Evolutionary conservation across 2,797 vertebrate species (phyloP).

Genomic region (Enoplosus armatus): DNA sequence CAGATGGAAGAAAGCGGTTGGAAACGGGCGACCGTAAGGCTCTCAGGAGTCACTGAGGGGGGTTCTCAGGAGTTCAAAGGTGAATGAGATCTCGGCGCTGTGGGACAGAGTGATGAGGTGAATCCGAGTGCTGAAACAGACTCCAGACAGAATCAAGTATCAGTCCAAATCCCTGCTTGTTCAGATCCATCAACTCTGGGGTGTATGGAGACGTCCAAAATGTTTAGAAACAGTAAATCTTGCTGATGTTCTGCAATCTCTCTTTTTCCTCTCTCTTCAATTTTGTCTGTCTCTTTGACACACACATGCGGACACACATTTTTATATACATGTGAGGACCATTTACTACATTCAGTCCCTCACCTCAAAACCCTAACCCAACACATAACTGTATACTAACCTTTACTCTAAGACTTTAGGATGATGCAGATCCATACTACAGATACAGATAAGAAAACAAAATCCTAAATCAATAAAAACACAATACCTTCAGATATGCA

Average conservation of each 20-base stretch:
- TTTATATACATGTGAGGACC: not conserved
- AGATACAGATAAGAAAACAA: not conserved
- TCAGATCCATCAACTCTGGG: conserved; percentile 59
- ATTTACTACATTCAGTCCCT: not conserved
- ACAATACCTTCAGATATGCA: not conserved
- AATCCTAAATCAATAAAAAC: not conserved
- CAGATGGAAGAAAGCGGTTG: conserved; percentile 26
- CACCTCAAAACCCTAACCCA: not conserved
- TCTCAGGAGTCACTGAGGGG: conserved; percentile 3
- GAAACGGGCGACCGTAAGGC: conserved; percentile 14
- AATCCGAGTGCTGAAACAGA: conserved; percentile 49
- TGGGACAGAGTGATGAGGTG: conserved; percentile 61
- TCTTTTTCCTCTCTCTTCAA: conserved; percentile 3
- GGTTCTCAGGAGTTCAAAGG: conserved; percentile 59
- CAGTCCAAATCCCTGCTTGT: conserved; percentile 65
- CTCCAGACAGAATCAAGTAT: conserved; percentile 67
- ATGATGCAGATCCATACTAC: not conserved
- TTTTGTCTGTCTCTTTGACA: not conserved
- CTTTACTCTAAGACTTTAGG: not conserved
- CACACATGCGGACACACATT: not conserved
- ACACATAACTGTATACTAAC: not conserved
- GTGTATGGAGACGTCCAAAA: conserved; percentile 43
- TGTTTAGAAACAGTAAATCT: conserved; percentile 54
- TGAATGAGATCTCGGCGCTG: conserved; percentile 39
- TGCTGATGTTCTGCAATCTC: conserved; percentile 23